Evolutionary conservation across 1,140 invertebrate genomes (phyloP).

Genomic region (Sycophaga agraensis): DNA sequence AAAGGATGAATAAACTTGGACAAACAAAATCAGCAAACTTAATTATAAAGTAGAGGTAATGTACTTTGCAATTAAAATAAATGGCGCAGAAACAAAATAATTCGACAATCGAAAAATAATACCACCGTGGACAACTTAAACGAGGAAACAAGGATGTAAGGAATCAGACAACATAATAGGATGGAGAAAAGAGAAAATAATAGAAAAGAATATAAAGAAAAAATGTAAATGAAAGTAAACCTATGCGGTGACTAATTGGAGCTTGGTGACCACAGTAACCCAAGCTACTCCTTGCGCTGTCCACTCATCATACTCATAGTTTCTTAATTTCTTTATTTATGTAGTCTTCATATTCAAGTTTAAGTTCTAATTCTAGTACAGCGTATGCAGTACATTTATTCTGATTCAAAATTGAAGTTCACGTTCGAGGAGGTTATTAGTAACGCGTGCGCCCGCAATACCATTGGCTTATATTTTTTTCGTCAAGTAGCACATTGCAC

Average conservation of each 20-base stretch:
- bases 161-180: constrained; percentile 31
- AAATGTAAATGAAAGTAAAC: constrained; percentile 37
- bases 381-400: no score
- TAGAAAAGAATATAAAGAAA: constrained; percentile 32
- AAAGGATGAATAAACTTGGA: background rate
- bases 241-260: constrained; percentile 50
- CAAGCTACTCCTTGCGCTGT: constrained; percentile 52
- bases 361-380: background rate
- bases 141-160: background rate
- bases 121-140: background rate
- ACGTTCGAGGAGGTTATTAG: background rate
- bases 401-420: background rate
- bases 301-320: constrained; percentile 36
- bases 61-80: constrained; percentile 21
- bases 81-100: constrained; percentile 10
- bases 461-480: no score
- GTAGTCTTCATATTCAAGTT: background rate
- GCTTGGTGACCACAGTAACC: constrained; percentile 59
- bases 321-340: background rate
- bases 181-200: constrained; percentile 29
- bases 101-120: background rate
- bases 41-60: constrained; percentile 12
- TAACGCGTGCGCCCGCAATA: background rate
- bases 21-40: background rate
- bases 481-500: constrained; percentile 31